Base-by-base conservation (phyloP, 2,888 invertebrate species). In the Hoplodrina ambigua region DNA sequence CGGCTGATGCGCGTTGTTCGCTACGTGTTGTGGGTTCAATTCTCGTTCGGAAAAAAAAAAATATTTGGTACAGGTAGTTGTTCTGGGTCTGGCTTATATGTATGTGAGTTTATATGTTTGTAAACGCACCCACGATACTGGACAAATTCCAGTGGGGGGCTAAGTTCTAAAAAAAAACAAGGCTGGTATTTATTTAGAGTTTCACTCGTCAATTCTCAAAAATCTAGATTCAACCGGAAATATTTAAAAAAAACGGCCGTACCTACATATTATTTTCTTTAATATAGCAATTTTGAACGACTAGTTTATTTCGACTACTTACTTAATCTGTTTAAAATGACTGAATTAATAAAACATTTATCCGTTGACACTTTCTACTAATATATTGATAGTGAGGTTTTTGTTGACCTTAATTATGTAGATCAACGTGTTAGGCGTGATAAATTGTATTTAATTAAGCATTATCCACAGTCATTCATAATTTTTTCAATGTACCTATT, bases 341-440 rank as follows among this genome's bases (percentile, higher is more conserved):
- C 62, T 82, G 77, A 77, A 80, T 82, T 80, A 80, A 84, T 84
- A 66, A 73, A 57, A 54, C 80, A 84, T 84, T 82, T 73, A 63
- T 78, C 62, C 72, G 67, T 78, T 75, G 74, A 65, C 63, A 77
- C 83, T 83, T 83, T 83, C 83, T 85, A 78, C 62, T 72, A 75
- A 73, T 71, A 73, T 81, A 61, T 57, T 65, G 19, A 53, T 52
- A 49, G 53, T 46, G 54, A 60, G 30, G 46, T 57, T 59, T 63
- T 49, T 70, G 73, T 70, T 73, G 69, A 65, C 81, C 78, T 75
- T 83, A 75, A 85, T 78, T 73, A 56, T 69, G 65, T 71, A 30
- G 69, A 77, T 70, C 55, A 66, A 69, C 63, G 50, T 64, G 60
- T 72, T 69, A 41, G 17, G 44, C 30, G 19, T 63, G 46, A 76